phyloP scores from a whole-genome alignment of 2,113 vertebrate genomes.

The Pan troglodytes region DNA sequence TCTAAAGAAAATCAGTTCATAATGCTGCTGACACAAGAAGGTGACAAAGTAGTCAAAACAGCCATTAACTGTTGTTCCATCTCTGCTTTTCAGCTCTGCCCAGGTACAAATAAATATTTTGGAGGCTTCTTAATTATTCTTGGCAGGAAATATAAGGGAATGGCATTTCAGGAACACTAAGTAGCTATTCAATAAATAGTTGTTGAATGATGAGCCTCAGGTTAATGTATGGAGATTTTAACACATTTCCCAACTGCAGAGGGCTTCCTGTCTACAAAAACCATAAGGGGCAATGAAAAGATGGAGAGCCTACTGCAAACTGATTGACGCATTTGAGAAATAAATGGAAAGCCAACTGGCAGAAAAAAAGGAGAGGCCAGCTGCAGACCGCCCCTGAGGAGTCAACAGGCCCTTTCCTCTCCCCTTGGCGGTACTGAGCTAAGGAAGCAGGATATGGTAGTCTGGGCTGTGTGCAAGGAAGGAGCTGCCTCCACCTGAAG shows the following conservation, averaged over 20 bases:
- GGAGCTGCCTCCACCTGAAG: neutral
- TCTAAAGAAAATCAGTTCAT: neutral
- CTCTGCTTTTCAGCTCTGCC: neutral
- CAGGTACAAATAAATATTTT: neutral
- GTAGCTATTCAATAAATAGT: conserved; percentile 4
- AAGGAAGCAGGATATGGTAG: neutral
- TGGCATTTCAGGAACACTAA: neutral
- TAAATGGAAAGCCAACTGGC: neutral
- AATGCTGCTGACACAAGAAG: neutral
- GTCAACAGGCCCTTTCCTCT: neutral
- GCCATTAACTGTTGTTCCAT: neutral
- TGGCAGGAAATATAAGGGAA: neutral
- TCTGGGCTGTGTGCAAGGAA: neutral
- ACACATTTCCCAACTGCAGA: neutral
- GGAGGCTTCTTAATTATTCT: neutral
- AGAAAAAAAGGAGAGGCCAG: neutral
- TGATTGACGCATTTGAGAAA: neutral
- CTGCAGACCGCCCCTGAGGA: neutral
- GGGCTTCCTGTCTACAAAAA: neutral
- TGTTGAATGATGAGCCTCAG: neutral
- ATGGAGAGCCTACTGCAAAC: neutral
- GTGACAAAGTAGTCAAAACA: neutral
- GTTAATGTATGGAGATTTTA: neutral
- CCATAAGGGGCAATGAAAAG: neutral
- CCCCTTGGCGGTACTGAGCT: neutral